Evolutionary conservation across 92 coral and sea anemone genomes (phyloP).

Genomic region (Epizoanthus scotinus): DNA sequence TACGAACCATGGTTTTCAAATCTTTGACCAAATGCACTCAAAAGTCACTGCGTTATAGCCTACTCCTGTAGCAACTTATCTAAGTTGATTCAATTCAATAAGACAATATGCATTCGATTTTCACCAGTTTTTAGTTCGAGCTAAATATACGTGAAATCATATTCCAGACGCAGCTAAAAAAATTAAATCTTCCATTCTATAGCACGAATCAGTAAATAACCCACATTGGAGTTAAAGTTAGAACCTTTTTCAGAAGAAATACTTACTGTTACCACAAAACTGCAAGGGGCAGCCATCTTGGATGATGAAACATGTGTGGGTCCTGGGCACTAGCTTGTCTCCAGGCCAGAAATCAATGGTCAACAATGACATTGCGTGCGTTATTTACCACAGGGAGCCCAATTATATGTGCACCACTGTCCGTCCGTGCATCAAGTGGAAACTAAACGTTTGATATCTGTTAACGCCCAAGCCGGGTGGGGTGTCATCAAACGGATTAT

Average conservation of each 20-base stretch:
- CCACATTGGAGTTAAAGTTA: slow-evolving; percentile 46
- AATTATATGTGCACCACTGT: slow-evolving; percentile 21
- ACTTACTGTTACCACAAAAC: slow-evolving; percentile 31
- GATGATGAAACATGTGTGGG: slow-evolving; percentile 8
- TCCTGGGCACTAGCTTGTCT: slow-evolving; percentile 47
- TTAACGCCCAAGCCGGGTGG: slow-evolving; percentile 41
- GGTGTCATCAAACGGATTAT: slow-evolving; percentile 46
- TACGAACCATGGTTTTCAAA: no score
- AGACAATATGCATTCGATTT: background rate
- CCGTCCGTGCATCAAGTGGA: slow-evolving; percentile 39
- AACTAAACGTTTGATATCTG: slow-evolving; percentile 47
- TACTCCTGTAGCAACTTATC: no score
- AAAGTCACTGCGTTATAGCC: no score
- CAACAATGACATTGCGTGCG: background rate
- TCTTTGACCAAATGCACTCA: no score
- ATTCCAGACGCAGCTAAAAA: slow-evolving; percentile 12
- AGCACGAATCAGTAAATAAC: slow-evolving; percentile 37
- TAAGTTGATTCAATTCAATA: no score
- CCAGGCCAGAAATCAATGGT: slow-evolving; percentile 10
- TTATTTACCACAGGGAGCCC: slow-evolving; percentile 12
- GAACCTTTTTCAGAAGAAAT: slow-evolving; percentile 30
- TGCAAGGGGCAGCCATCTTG: no score
- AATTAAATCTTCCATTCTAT: slow-evolving; percentile 42
- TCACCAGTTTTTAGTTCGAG: no score
- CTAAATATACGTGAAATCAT: slow-evolving; percentile 9